Evolutionary conservation across 2,888 invertebrate genomes (phyloP).

Genomic region (Ellobium chinense): DNA sequence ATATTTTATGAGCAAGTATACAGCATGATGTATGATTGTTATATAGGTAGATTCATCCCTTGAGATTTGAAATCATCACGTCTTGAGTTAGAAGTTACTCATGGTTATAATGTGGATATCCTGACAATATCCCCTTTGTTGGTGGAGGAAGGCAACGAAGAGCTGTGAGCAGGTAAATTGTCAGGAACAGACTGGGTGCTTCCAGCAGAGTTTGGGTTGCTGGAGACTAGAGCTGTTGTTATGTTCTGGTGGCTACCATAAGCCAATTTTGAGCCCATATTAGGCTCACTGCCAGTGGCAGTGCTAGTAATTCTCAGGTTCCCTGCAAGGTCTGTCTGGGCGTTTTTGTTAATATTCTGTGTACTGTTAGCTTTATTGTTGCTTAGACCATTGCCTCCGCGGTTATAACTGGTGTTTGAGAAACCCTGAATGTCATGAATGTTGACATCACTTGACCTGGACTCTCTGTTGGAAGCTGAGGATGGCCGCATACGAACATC

Average conservation of each 20-base stretch:
- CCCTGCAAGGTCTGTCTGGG: neutral
- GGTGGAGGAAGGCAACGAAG: conserved; percentile 36
- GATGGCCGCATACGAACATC: conserved; percentile 36
- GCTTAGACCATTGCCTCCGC: conserved; percentile 11
- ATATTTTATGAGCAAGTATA: neutral
- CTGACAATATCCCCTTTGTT: conserved; percentile 58
- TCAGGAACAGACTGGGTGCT: conserved; percentile 38
- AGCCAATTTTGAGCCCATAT: conserved; percentile 20
- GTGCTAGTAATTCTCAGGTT: neutral
- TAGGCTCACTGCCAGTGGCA: conserved; percentile 26
- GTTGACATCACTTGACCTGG: conserved; percentile 36
- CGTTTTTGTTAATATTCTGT: conserved; percentile 33
- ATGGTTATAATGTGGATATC: conserved; percentile 68
- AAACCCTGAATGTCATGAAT: conserved; percentile 37
- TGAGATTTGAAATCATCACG: neutral
- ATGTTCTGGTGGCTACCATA: conserved; percentile 27
- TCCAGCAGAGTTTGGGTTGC: conserved; percentile 17
- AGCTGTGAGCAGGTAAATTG: conserved; percentile 7
- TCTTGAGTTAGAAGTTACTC: neutral
- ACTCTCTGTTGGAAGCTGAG: conserved; percentile 28
- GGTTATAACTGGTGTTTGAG: conserved; percentile 31
- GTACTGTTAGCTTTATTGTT: conserved; percentile 43
- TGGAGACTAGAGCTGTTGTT: conserved; percentile 33
- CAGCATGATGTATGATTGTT: neutral
- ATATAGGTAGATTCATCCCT: neutral